Evolutionary conservation across 2,888 invertebrate species (phyloP).

Genomic region (Aphidius colemani): DNA sequence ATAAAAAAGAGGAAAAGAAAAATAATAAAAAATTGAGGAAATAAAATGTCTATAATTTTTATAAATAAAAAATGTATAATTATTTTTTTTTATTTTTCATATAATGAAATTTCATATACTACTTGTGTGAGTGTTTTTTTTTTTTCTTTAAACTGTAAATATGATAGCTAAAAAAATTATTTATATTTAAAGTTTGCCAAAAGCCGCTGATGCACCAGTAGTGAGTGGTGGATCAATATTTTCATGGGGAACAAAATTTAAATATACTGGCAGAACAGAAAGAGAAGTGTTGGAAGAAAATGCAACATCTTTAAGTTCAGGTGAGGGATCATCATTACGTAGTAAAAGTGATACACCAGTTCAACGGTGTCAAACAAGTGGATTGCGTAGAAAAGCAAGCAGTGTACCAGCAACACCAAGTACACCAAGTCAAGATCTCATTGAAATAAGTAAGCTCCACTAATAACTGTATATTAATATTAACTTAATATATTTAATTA

Average conservation of each 20-base stretch:
- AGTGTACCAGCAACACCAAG: conserved; percentile 88
- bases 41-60: no score
- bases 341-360: conserved; percentile 65
- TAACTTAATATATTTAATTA: no score
- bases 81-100: no score
- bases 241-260: conserved; percentile 93
- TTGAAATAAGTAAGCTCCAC: conserved; percentile 61
- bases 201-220: conserved; percentile 85
- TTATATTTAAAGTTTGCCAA: conserved; percentile 70
- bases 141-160: not conserved
- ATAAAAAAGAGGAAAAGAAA: no score
- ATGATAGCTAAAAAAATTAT: not conserved
- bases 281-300: conserved; percentile 86
- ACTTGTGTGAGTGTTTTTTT: not conserved
- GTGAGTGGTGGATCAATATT: conserved; percentile 90
- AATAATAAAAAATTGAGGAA: no score
- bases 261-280: conserved; percentile 91
- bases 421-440: conserved; percentile 74
- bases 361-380: conserved; percentile 67
- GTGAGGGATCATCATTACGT: conserved; percentile 41
- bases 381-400: conserved; percentile 75
- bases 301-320: conserved; percentile 56
- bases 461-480: not conserved
- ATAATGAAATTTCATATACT: no score
- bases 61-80: no score